Evolutionary conservation across 2,113 vertebrate genomes (phyloP).

Genomic region (Felis catus): F.catus_Fca126_mat1.0 CM031413.1:2860001-2860500

Average conservation of each 20-base stretch:
- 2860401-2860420: not conserved
- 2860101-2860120: conserved; percentile 77
- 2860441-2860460: not conserved
- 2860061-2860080: conserved; percentile 87
- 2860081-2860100: conserved; percentile 88
- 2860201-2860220: conserved; percentile 90
- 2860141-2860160: conserved; percentile 90
- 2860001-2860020: not conserved
- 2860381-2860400: fast-evolving
- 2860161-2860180: conserved; percentile 89
- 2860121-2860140: conserved; percentile 94
- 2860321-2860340: not conserved
- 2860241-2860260: conserved; percentile 83
- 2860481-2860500: not conserved
- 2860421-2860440: not conserved
- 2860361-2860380: not conserved
- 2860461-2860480: not conserved
- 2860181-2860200: conserved; percentile 89
- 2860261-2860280: not conserved
- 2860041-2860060: conserved; percentile 42
- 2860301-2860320: conserved; percentile 39
- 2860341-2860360: too few species aligned
- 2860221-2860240: conserved; percentile 75
- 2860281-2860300: conserved; percentile 64
- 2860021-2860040: not conserved